phyloP scores from a whole-genome alignment of 2,113 vertebrate genomes.

The Tupaia chinensis region DNA sequence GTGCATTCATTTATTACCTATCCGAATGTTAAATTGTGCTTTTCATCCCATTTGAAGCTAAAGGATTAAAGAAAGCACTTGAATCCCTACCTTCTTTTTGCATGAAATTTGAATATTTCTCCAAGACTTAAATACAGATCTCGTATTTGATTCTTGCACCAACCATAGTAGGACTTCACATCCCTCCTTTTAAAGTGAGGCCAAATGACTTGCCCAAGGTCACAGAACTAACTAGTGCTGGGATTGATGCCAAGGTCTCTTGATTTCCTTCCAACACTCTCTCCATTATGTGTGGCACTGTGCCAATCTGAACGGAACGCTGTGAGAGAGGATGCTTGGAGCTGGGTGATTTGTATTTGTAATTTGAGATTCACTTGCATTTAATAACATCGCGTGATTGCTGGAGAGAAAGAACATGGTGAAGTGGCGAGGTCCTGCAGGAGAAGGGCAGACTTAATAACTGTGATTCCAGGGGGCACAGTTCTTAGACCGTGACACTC shows the following conservation, averaged over 20 bases:
- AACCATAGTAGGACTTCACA: neutral
- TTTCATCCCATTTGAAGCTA: neutral
- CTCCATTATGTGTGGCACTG: conserved; percentile 60
- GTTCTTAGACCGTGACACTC: neutral
- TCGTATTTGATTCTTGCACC: neutral
- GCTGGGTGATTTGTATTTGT: conserved; percentile 57
- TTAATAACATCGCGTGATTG: conserved; percentile 51
- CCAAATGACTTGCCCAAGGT: conserved; percentile 56
- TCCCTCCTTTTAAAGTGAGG: neutral
- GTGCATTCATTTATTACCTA: neutral
- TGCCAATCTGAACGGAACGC: conserved; percentile 43
- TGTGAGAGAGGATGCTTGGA: conserved; percentile 43
- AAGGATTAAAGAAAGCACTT: neutral
- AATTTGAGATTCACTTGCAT: conserved; percentile 67
- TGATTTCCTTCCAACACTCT: conserved; percentile 59
- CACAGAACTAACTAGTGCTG: conserved; percentile 40
- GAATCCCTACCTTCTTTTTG: neutral
- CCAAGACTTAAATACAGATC: neutral
- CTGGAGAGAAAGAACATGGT: conserved; percentile 28
- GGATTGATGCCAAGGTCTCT: conserved; percentile 23
- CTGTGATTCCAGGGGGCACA: neutral
- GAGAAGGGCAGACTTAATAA: conserved; percentile 37
- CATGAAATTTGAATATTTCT: neutral
- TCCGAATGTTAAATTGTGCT: neutral
- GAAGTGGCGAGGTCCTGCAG: neutral